phyloP scores from a whole-genome alignment of 2,113 vertebrate species.

The Pteronura brasiliensis region DNA sequence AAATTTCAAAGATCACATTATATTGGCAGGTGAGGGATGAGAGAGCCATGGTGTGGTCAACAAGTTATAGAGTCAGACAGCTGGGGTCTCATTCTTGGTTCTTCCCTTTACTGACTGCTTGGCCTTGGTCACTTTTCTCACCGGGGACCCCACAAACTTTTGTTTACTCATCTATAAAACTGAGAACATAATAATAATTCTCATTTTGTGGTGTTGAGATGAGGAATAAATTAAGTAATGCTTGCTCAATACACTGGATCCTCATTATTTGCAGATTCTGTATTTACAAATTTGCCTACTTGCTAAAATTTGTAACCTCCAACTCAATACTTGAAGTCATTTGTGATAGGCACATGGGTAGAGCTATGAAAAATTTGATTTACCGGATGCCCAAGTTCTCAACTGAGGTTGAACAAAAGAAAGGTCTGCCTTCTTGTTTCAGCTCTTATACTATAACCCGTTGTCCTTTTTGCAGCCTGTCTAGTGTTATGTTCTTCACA shows the following conservation, averaged over 20 bases:
- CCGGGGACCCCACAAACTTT: neutral
- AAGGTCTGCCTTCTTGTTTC: neutral
- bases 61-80: neutral
- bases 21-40: neutral
- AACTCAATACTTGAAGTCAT: neutral
- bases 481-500: neutral
- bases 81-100: neutral
- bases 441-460: neutral
- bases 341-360: fast-evolving
- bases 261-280: neutral
- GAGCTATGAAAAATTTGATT: neutral
- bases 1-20: neutral
- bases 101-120: neutral
- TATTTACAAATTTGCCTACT: neutral
- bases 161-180: neutral
- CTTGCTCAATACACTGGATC: neutral
- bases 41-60: neutral
- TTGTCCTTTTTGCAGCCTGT: neutral
- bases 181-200: neutral
- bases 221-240: neutral
- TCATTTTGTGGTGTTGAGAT: neutral
- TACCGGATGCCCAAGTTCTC: neutral
- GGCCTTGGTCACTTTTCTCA: neutral
- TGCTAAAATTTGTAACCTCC: neutral
- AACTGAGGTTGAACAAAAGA: neutral